Conservation (phyloP, 2,888 invertebrate genomes). For the Protodeltote pygarga region DNA sequence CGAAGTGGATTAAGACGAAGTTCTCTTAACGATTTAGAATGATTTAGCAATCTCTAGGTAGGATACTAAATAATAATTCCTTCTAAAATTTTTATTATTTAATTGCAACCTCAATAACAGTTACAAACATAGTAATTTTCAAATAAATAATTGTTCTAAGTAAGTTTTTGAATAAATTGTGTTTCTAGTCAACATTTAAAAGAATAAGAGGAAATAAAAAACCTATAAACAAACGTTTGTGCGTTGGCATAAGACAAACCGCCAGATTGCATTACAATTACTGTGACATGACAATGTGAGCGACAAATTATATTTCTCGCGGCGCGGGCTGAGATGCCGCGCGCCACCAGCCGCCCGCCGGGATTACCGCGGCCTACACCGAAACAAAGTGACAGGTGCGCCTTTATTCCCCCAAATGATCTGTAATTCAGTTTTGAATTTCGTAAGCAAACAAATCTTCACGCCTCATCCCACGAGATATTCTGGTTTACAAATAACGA, state of each 20-base stretch:
- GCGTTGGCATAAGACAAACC: conserved; percentile 4
- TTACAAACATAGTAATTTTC: no score
- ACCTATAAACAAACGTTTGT: no score
- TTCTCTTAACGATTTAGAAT: conserved; percentile 33
- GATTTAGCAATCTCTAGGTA: conserved; percentile 13
- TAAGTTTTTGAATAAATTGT: no score
- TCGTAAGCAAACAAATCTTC: conserved; percentile 48
- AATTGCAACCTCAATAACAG: no score
- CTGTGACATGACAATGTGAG: conserved; percentile 56
- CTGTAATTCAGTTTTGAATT: conserved; percentile 58
- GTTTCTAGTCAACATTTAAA: no score
- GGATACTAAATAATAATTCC: no score
- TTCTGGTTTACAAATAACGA: conserved; percentile 17
- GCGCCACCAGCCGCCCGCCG: conserved; percentile 28
- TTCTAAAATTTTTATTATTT: no score
- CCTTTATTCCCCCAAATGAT: conserved; percentile 54
- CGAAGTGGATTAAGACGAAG: conserved; percentile 37
- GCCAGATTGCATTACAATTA: conserved; percentile 54
- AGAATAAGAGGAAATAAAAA: no score
- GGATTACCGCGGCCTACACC: conserved; percentile 48
- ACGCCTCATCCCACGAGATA: conserved; percentile 29
- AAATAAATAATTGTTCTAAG: no score
- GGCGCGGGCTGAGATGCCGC: conserved; percentile 31
- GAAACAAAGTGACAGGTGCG: conserved; percentile 55
- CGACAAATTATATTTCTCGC: conserved; percentile 65